Conservation (phyloP, 2,797 vertebrate species). For the Coregonus suidteri region DNA sequence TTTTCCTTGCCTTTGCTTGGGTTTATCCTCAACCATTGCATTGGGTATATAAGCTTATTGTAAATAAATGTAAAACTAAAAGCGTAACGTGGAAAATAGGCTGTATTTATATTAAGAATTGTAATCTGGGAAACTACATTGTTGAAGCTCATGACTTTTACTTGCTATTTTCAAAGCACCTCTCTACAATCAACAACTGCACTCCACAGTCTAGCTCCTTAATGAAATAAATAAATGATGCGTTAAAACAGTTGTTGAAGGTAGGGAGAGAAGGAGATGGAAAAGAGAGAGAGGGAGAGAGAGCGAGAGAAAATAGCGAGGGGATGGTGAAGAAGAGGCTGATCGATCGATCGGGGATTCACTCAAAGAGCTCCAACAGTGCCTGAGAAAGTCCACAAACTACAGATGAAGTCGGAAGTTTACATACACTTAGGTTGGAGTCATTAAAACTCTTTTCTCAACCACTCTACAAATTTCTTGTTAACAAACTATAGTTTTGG, state of each 20-base stretch:
- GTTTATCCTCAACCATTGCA: too few species aligned
- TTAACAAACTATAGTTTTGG: too few species aligned
- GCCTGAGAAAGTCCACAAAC: background rate
- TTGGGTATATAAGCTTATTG: too few species aligned
- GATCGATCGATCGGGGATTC: background rate
- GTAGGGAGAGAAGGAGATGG: background rate
- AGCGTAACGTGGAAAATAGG: too few species aligned
- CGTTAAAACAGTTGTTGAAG: background rate
- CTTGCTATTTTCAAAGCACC: background rate
- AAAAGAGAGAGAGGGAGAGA: background rate
- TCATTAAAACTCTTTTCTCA: too few species aligned
- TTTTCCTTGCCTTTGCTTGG: too few species aligned
- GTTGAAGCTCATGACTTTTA: background rate
- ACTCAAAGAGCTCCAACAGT: background rate
- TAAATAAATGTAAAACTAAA: too few species aligned
- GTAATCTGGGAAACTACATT: too few species aligned
- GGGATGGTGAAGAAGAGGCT: background rate
- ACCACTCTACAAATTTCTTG: too few species aligned
- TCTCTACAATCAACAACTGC: background rate
- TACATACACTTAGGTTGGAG: too few species aligned
- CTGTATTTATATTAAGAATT: too few species aligned
- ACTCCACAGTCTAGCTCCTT: background rate
- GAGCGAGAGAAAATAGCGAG: background rate
- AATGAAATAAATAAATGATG: slow-evolving; percentile 3
- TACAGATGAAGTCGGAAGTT: too few species aligned